A percentile compares a stretch with the other conserved stretches of the same genome.
Conservation (phyloP, 2,888 invertebrate genomes). For the Melinaea marsaeus region DNA sequence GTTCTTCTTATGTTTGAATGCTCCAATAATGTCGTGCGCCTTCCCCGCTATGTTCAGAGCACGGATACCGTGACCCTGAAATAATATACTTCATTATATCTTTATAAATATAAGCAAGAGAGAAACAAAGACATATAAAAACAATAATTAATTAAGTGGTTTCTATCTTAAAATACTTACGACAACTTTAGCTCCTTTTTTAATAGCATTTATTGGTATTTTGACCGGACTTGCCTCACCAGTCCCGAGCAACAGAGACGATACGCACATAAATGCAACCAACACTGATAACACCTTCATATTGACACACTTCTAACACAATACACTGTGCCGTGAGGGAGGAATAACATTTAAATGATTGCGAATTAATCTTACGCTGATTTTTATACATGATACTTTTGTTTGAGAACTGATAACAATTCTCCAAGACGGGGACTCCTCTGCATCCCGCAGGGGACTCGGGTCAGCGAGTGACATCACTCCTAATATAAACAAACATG, state of each 20-base stretch:
- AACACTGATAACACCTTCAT: slow-evolving; percentile 23
- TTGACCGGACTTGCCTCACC: slow-evolving; percentile 41
- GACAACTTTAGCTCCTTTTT: slow-evolving; percentile 19
- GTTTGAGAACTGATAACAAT: too few species aligned
- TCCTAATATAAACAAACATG: too few species aligned
- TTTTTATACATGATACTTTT: neutral
- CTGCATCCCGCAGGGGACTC: too few species aligned
- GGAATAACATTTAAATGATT: neutral
- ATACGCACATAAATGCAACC: too few species aligned
- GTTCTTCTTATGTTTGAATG: slow-evolving; percentile 27
- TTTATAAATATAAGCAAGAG: neutral
- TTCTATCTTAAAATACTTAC: slow-evolving; percentile 36
- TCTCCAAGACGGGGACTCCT: too few species aligned
- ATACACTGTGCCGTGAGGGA: slow-evolving; percentile 13
- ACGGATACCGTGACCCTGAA: too few species aligned
- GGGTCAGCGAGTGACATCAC: too few species aligned
- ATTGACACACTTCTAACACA: slow-evolving; percentile 17
- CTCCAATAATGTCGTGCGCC: slow-evolving; percentile 43
- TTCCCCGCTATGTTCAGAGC: too few species aligned
- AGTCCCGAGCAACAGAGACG: slow-evolving; percentile 25
- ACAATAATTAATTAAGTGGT: neutral
- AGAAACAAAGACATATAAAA: neutral
- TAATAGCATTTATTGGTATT: slow-evolving; percentile 44
- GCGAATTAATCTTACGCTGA: neutral
- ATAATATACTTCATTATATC: neutral